A percentile compares a stretch with the other conserved stretches of the same genome.
Evolutionary conservation across 2,113 vertebrate species (phyloP).

Genomic region (Thymallus thymallus): DNA sequence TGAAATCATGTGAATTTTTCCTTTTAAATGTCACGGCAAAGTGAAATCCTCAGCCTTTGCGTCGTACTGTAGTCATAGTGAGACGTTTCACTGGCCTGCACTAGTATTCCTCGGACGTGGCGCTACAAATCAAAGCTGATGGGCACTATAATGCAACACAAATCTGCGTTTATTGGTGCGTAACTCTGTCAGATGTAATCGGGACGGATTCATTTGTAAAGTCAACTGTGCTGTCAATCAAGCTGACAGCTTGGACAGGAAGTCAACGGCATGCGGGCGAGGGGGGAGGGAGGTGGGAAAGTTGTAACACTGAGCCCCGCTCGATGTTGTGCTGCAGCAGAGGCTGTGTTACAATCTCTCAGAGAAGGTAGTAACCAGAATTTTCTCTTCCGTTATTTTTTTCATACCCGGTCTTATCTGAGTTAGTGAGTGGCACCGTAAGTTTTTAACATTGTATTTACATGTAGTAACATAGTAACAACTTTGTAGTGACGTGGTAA

Average conservation of each 20-base stretch:
- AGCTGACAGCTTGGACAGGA: slow-evolving; percentile 35
- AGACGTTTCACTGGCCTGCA: slow-evolving; percentile 14
- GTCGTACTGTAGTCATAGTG: not conserved
- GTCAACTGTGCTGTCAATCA: slow-evolving; percentile 57
- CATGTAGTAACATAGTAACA: not conserved
- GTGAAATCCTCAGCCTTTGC: not conserved
- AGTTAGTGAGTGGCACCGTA: not conserved
- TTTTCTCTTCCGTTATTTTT: too few species aligned
- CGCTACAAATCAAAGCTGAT: slow-evolving; percentile 57
- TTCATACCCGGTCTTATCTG: too few species aligned
- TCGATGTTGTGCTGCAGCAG: not conserved
- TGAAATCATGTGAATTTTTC: not conserved
- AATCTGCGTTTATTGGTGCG: slow-evolving; percentile 56
- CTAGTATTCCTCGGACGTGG: slow-evolving; percentile 4
- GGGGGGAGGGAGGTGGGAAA: not conserved
- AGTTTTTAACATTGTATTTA: not conserved
- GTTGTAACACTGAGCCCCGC: not conserved
- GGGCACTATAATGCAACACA: slow-evolving; percentile 50
- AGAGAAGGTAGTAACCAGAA: not conserved
- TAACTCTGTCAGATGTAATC: slow-evolving; percentile 46
- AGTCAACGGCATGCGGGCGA: not conserved
- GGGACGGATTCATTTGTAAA: slow-evolving; percentile 48
- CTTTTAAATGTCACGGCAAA: not conserved
- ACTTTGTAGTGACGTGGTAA: not conserved
- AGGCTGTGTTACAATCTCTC: not conserved